Evolutionary conservation across 1,140 invertebrate genomes (phyloP).

Genomic region (Aphelenchoides avenae): DNA sequence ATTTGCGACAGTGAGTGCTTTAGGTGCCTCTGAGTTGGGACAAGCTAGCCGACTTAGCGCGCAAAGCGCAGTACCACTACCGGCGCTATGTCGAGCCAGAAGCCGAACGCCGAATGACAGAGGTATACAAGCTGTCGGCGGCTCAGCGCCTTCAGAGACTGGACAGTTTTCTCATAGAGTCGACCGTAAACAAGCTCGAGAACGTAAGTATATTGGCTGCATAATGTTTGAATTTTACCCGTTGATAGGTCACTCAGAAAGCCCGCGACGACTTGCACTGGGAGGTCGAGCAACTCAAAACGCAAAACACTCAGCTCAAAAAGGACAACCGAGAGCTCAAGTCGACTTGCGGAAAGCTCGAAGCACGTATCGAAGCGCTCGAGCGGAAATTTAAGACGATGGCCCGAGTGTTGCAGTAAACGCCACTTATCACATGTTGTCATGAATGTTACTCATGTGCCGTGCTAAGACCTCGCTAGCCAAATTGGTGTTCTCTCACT

Average conservation of each 20-base stretch:
- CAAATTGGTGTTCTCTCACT: too few species aligned
- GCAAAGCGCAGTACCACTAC: conserved; percentile 50
- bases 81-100: conserved; percentile 46
- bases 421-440: background rate
- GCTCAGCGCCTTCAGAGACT: conserved; percentile 54
- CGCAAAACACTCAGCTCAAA: conserved; percentile 49
- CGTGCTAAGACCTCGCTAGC: too few species aligned
- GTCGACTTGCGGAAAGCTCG: conserved; percentile 43
- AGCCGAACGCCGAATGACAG: conserved; percentile 55
- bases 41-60: conserved; percentile 40
- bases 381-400: conserved; percentile 57
- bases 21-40: conserved; percentile 40
- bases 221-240: background rate
- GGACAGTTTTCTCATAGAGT: conserved; percentile 51
- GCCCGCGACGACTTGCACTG: conserved; percentile 50
- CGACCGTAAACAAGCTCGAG: conserved; percentile 47
- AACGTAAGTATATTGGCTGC: conserved; percentile 25
- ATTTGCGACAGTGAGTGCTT: background rate
- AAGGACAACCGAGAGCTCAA: conserved; percentile 57
- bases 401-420: conserved; percentile 51
- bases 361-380: conserved; percentile 46
- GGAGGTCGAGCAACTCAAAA: conserved; percentile 57
- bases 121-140: conserved; percentile 53
- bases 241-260: conserved; percentile 29
- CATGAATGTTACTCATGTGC: background rate